Percentiles rank a stretch among this genome's conserved stretches.
Evolutionary conservation across 2,888 invertebrate genomes (phyloP).

Genomic region (Ophion obscuratus): DNA sequence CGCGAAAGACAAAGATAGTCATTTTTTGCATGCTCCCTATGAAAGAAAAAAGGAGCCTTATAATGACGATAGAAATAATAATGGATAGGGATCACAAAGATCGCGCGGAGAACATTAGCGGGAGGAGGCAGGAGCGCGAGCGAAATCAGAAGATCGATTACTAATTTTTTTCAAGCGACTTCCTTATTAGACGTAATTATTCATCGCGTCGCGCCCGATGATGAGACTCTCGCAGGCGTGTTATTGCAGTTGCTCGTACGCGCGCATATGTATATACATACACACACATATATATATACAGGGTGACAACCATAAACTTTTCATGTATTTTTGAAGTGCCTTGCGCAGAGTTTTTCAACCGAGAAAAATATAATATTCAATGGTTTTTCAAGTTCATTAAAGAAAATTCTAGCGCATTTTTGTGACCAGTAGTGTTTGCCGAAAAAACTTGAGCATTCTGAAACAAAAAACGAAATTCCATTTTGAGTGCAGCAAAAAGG

Average conservation of each 20-base stretch:
- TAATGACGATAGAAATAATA: slow-evolving; percentile 2
- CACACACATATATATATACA: neutral
- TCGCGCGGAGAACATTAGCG: slow-evolving; percentile 49
- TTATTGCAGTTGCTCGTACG: neutral
- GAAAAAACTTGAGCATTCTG: neutral
- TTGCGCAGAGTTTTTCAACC: too few species aligned
- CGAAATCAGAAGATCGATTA: slow-evolving; percentile 53
- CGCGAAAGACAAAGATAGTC: neutral
- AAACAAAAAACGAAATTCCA: neutral
- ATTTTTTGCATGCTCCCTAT: neutral
- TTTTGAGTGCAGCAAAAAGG: too few species aligned
- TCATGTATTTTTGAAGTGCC: too few species aligned
- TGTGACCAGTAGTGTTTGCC: neutral
- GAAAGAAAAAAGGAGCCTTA: neutral
- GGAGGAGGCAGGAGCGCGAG: neutral
- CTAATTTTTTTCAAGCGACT: slow-evolving; percentile 58
- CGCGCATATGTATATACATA: neutral
- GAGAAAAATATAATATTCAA: neutral
- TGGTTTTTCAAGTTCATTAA: neutral
- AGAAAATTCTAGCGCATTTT: neutral
- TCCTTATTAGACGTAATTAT: slow-evolving; percentile 66
- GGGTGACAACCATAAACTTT: too few species aligned
- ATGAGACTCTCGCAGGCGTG: slow-evolving; percentile 15
- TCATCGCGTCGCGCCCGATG: slow-evolving; percentile 62
- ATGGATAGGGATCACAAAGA: slow-evolving; percentile 42